Evolutionary conservation across 1,140 invertebrate species (phyloP), one percentile per base, ranked within the genome.

Genomic region (Drosophila parvula): DNA sequence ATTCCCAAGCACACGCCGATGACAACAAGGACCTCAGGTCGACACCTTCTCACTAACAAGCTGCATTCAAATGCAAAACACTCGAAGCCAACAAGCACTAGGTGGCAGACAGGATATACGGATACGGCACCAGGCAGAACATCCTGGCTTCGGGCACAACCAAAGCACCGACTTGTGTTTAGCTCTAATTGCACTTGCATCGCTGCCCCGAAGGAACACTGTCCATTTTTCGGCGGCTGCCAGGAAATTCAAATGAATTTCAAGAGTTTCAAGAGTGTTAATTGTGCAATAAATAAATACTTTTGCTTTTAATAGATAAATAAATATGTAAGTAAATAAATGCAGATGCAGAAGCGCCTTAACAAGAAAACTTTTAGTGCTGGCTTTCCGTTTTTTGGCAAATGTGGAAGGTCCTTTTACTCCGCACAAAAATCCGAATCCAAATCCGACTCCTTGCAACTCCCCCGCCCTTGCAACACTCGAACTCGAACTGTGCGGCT

Each of bases 341-440:
- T 28, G 3, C 2, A 16, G 5, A 16, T n/a, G 0, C 12, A 8
- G 6, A 4, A 71, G 32, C n/a, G 45, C 47, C 61, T 70, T 79
- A 81, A 86, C 75, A 86, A 79, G 82, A 76, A 79, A 86, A 86
- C 63, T 86, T 86, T 82, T 8, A 18, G 45, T 57, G 68, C 50
- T n/a, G 58, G 83, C 79, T 81, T 78, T 85, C 69, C 50, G 56
- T 69, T 81, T 84, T 78, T 56, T 30, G 48, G 68, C 11, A 55
- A 84, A 68, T 83, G 75, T 79, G 62, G 22, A 14, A 32, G 74
- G 40, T 34, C 12, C 38, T 30, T n/a, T 28, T 0, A 5, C 30
- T 28, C 16, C 3, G 22, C 22, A 22, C 22, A 22, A 14, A 22
- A 53, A 38, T 38, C 34, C 36, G 2, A 10, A 56, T 41, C 22